A percentile compares a stretch with the other conserved stretches of the same genome.
phyloP scores from a whole-genome alignment of 2,113 vertebrate genomes.

The Nothocercus nigrocapillus region DNA sequence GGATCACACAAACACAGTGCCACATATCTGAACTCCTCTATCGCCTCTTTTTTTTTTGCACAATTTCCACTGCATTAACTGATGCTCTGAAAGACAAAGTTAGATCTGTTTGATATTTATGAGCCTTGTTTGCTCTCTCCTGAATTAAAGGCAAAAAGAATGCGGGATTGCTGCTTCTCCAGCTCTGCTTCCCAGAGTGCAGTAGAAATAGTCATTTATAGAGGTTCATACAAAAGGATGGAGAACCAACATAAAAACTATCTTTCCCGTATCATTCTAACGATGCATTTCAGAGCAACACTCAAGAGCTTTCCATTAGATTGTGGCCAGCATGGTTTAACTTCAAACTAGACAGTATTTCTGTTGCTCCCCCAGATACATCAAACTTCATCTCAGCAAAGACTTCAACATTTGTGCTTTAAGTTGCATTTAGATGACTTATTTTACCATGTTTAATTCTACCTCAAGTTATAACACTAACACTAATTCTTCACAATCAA shows the following conservation, averaged over 20 bases:
- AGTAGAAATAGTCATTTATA: neutral
- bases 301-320: neutral
- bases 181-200: neutral
- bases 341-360: neutral
- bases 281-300: neutral
- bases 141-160: neutral
- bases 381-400: neutral
- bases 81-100: neutral
- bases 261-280: neutral
- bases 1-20: too few species aligned
- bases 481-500: neutral
- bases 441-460: neutral
- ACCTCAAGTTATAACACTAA: slow-evolving; percentile 6
- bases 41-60: neutral
- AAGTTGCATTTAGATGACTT: neutral
- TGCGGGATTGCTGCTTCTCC: neutral
- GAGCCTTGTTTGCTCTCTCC: neutral
- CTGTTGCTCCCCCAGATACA: accelerated
- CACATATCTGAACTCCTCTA: neutral
- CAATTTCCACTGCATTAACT: neutral
- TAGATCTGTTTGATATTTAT: neutral
- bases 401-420: neutral
- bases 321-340: neutral
- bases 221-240: neutral
- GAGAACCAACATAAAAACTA: neutral